Evolutionary conservation across 2,888 invertebrate genomes (phyloP).

Genomic region (Noctua fimbriata): DNA sequence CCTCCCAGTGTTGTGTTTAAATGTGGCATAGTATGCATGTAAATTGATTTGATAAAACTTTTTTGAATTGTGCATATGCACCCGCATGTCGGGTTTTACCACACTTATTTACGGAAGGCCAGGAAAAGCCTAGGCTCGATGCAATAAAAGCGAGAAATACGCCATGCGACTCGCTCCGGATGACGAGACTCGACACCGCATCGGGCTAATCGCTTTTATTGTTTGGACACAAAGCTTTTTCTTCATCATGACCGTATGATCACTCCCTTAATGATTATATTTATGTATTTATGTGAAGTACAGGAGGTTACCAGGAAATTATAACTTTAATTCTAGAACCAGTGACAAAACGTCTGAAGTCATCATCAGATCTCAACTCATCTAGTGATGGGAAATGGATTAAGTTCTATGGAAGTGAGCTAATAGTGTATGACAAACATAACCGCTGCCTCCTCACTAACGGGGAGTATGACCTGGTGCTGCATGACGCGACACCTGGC

Average conservation of each 20-base stretch:
- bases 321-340: constrained; percentile 88
- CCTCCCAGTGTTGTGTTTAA: constrained; percentile 29
- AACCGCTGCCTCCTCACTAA: constrained; percentile 96
- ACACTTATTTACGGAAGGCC: background rate
- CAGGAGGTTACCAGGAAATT: background rate
- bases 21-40: constrained; percentile 53
- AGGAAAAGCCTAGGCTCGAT: background rate
- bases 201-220: background rate
- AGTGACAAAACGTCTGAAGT: constrained; percentile 93
- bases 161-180: background rate
- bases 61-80: constrained; percentile 5
- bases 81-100: constrained; percentile 30
- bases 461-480: constrained; percentile 97
- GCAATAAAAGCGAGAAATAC: background rate
- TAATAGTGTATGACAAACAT: constrained; percentile 97
- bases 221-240: background rate
- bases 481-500: constrained; percentile 95
- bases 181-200: background rate
- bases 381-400: constrained; percentile 87
- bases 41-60: background rate
- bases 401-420: constrained; percentile 93
- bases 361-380: constrained; percentile 83
- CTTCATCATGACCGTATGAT: background rate
- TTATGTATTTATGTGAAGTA: too few species aligned
- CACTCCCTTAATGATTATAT: background rate